Evolutionary conservation across 2,888 invertebrate genomes (phyloP).

Genomic region (Chrysotoxum bicinctum): DNA sequence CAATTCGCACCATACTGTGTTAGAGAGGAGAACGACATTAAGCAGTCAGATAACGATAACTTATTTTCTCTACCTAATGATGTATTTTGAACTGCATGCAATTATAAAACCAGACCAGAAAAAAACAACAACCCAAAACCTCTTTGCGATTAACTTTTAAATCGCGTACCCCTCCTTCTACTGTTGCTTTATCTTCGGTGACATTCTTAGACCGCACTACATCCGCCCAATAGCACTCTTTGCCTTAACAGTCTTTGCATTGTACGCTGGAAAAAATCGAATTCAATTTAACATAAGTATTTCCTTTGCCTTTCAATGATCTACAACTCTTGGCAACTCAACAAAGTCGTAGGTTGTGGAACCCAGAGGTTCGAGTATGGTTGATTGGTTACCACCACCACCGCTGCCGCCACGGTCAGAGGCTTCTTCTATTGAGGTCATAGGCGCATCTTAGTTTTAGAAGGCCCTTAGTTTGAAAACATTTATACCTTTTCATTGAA

Average conservation of each 20-base stretch:
- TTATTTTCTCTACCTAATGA: slow-evolving; percentile 44
- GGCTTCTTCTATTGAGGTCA: not conserved
- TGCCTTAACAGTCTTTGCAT: not conserved
- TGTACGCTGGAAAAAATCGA: not conserved
- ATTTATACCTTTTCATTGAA: not conserved
- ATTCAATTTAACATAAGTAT: not conserved
- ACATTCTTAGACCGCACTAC: not conserved
- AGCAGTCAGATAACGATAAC: not conserved
- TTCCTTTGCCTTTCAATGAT: not conserved
- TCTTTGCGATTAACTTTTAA: not conserved
- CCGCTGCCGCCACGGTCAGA: slow-evolving; percentile 42
- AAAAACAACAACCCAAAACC: not conserved
- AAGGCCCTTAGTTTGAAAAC: not conserved
- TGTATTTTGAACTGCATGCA: slow-evolving; percentile 63
- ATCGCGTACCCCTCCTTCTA: not conserved
- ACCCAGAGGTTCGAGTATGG: slow-evolving; percentile 59
- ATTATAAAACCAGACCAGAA: slow-evolving; percentile 63
- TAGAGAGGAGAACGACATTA: not conserved
- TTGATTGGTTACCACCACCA: slow-evolving; percentile 70
- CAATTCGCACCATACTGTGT: not conserved
- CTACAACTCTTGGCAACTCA: not conserved
- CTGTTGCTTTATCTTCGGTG: not conserved
- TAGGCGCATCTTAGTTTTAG: not conserved
- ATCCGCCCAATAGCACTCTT: not conserved
- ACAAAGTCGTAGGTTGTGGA: slow-evolving; percentile 40